These are phyloP conservation scores for Potorous gilbertii DNA, from an alignment of 2,797 vertebrate genomes.

Conservation along the genomic window DNA sequence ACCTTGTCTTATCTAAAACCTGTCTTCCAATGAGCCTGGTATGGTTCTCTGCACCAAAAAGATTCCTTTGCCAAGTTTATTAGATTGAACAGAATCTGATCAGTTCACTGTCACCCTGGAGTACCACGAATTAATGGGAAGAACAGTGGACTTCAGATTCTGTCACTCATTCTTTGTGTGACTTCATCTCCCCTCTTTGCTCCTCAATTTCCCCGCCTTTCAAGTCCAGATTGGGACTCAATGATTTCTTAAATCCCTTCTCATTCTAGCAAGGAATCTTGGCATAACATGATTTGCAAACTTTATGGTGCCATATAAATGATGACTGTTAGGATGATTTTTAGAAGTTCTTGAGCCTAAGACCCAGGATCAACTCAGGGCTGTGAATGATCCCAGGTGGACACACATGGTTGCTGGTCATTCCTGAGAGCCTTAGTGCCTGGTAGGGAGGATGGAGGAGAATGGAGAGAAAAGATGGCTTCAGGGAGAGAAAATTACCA, in stretches of 20 bases:
- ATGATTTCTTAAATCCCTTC: background rate
- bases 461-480: background rate
- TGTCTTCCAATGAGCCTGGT: background rate
- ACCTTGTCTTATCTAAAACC: background rate
- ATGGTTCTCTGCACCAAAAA: background rate
- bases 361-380: background rate
- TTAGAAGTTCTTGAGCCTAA: background rate
- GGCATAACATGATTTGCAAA: background rate
- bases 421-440: slow-evolving; percentile 1
- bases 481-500: background rate
- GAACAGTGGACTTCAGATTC: background rate
- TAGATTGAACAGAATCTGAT: background rate
- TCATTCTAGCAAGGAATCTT: background rate
- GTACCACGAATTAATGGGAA: background rate
- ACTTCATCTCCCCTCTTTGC: slow-evolving; percentile 3
- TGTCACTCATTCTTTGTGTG: slow-evolving; percentile 4
- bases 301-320: background rate
- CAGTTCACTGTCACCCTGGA: background rate
- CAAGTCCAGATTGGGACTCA: slow-evolving; percentile 13
- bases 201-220: slow-evolving; percentile 13
- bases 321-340: background rate
- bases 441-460: background rate
- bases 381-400: background rate
- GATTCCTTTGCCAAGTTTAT: background rate
- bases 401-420: too few species aligned